Conservation (phyloP, 2,888 invertebrate genomes). For the Thymelicus acteon region DNA sequence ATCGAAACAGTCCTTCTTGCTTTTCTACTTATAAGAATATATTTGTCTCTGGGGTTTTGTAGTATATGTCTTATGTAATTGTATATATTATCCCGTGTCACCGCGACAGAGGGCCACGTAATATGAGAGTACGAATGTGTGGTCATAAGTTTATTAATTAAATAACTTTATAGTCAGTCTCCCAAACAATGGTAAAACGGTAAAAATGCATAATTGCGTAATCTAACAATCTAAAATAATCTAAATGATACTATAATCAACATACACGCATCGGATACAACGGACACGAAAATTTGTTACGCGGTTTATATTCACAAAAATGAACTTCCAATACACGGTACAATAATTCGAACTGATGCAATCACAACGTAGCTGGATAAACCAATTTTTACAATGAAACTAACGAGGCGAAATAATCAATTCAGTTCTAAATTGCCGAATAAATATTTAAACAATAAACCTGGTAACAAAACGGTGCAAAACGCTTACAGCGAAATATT, state of each 20-base stretch:
- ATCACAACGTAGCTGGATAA: slow-evolving; percentile 64
- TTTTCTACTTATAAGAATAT: no score
- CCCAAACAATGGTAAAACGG: no score
- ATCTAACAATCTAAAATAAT: no score
- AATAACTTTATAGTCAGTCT: no score
- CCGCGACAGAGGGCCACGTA: no score
- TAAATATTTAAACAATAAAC: slow-evolving; percentile 36
- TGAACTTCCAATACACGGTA: slow-evolving; percentile 56
- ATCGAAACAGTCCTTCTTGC: no score
- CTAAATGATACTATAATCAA: background rate
- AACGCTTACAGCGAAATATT: slow-evolving; percentile 20
- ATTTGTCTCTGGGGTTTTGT: no score
- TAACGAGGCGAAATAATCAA: slow-evolving; percentile 54
- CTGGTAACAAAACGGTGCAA: slow-evolving; percentile 16
- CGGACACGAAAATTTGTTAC: background rate
- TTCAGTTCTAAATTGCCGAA: slow-evolving; percentile 40
- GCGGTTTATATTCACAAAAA: slow-evolving; percentile 23
- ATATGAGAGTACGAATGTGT: no score
- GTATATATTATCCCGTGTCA: no score
- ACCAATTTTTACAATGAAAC: slow-evolving; percentile 63
- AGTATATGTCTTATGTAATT: no score
- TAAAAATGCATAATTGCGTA: background rate
- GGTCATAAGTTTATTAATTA: no score
- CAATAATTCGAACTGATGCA: slow-evolving; percentile 64
- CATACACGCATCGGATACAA: background rate